Conservation (phyloP, 2,888 invertebrate genomes). For the Crepidodera aurea region DNA sequence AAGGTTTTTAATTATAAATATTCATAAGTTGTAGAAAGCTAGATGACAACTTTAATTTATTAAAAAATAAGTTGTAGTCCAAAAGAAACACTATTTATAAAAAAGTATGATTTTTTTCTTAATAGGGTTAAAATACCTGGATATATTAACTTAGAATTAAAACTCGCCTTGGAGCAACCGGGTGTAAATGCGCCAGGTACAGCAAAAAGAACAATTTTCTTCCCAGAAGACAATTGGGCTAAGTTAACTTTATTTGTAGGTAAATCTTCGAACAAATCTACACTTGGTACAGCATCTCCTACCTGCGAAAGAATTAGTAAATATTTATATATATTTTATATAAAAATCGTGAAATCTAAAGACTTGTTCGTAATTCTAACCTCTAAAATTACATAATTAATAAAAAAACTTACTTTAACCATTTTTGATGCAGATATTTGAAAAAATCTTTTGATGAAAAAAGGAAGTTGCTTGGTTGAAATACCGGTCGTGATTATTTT, state of each 20-base stretch:
- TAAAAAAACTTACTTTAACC: conserved; percentile 30
- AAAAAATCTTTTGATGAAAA: conserved; percentile 25
- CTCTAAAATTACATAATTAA: neutral
- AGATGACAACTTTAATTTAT: too few relatives aligned
- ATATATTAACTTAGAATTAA: too few relatives aligned
- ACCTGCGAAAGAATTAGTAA: conserved; percentile 68
- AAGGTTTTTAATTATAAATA: too few relatives aligned
- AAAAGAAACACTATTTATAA: too few relatives aligned
- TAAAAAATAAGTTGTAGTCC: too few relatives aligned
- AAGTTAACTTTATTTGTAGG: conserved; percentile 88
- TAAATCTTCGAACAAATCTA: conserved; percentile 84
- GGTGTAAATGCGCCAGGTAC: conserved; percentile 97
- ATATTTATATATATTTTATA: too few relatives aligned
- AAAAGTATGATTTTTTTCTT: too few relatives aligned
- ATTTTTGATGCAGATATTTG: conserved; percentile 29
- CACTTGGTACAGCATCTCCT: conserved; percentile 81
- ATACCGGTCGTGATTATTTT: neutral
- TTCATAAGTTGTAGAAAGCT: too few relatives aligned
- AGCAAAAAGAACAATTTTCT: conserved; percentile 87
- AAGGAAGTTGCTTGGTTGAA: conserved; percentile 2
- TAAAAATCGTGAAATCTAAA: too few relatives aligned
- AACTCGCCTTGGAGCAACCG: conserved; percentile 81
- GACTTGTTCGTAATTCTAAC: neutral
- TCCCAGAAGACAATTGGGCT: conserved; percentile 74
- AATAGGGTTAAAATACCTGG: too few relatives aligned